Evolutionary conservation across 1,140 invertebrate species (phyloP), one percentile per base, ranked within the genome.

Genomic region (Pseudomyrmex dendroicus): DNA sequence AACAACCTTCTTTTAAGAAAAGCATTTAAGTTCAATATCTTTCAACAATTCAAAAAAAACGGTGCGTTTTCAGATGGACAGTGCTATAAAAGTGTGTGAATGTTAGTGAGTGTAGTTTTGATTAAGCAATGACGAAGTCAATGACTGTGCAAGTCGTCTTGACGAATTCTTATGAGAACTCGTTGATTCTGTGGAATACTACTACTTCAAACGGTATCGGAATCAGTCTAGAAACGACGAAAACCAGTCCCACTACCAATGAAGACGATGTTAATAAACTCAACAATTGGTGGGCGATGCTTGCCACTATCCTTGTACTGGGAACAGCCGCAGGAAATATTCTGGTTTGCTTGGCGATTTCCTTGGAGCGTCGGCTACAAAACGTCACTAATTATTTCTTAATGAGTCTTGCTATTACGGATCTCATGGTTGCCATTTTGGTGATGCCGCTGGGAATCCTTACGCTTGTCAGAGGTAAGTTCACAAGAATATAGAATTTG

Each of bases 341-440:
- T 20, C 95, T 99, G 20, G 99, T 99, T 9, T 98, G 98, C 91
- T 94, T 99, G 86, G 98, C 98, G 4, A 97, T 99, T 72, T 96
- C 97, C 83, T 96, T 97, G 95, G 98, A 99, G 91, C 95, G 97
- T 46, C 95, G 97, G 15, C 95, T 99, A 76, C 97, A 99, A 91
- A 99, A 99, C 92, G 97, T 99, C 20, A 99, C 99, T 82, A 99
- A 99, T 94, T 98, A 99, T 91, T 99, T 99, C 92, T 96, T 99
- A 74, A 97, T 99, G 96, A 99, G 98, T 13, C 94, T 99, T 89
- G 98, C 99, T 35, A 97, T 99, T 78, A 99, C 98, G 5, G 99
- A 99, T 94, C 95, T 99, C 15, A 96, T 99, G 94, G 98, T 99
- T 0, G 97, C 97, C 4, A 95, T 98, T 9, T 95, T 98, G 73